Evolutionary conservation across 37 sponge, comb jelly and placozoan genomes (phyloP).

Genomic region (Aplysina aerophoba): DNA sequence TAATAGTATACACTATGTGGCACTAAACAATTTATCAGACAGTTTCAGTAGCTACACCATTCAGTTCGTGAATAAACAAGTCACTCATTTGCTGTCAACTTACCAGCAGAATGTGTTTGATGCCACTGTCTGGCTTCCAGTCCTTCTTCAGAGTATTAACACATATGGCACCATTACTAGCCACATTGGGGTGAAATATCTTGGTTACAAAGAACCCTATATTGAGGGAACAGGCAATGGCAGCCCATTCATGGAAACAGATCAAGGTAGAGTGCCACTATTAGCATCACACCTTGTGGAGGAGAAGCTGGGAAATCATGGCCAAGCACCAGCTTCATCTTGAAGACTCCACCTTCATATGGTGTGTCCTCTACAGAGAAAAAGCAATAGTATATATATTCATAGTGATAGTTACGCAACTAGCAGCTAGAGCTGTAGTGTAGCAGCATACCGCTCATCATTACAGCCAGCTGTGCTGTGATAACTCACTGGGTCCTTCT

Average conservation of each 20-base stretch:
- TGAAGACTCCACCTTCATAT: conserved; percentile 89
- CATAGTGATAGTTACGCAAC: too few relatives aligned
- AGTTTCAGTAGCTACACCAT: too few relatives aligned
- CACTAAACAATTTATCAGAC: too few relatives aligned
- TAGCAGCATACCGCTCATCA: background rate
- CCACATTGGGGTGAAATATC: conserved; percentile 98
- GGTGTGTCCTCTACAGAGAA: conserved; percentile 83
- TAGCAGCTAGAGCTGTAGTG: too few relatives aligned
- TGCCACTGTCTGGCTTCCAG: conserved; percentile 96
- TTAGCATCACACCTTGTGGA: conserved; percentile 83
- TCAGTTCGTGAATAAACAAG: too few relatives aligned
- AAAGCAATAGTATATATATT: background rate
- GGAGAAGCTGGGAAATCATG: conserved; percentile 94
- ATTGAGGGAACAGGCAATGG: background rate
- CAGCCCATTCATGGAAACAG: background rate
- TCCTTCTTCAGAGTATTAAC: conserved; percentile 98
- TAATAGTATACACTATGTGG: background rate
- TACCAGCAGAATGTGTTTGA: conserved; percentile 92
- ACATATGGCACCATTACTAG: conserved; percentile 97
- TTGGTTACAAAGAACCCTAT: conserved; percentile 95
- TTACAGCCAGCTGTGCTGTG: background rate
- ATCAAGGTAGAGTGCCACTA: background rate
- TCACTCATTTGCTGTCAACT: too few relatives aligned
- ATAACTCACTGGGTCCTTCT: conserved; percentile 83
- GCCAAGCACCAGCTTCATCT: conserved; percentile 88